phyloP scores from a whole-genome alignment of 2,113 vertebrate genomes.

The Microtus richardsoni region DNA sequence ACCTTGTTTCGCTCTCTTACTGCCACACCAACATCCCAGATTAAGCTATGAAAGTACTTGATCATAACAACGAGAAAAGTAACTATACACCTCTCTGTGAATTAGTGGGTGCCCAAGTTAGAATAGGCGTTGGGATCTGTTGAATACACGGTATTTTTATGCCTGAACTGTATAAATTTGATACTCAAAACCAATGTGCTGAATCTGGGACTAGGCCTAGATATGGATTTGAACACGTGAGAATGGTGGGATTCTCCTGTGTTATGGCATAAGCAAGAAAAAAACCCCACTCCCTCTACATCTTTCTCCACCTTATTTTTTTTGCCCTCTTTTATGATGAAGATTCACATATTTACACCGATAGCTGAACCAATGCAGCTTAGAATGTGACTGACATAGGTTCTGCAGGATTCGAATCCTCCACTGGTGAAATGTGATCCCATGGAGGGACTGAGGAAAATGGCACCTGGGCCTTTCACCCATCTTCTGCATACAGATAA shows the following conservation, averaged over 20 bases:
- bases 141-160: not conserved
- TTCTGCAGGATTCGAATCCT: slow-evolving; percentile 51
- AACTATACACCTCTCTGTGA: too few relatives aligned
- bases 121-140: not conserved
- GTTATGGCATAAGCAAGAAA: not conserved
- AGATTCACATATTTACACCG: slow-evolving; percentile 58
- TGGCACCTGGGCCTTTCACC: not conserved
- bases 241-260: not conserved
- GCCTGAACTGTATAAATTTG: not conserved
- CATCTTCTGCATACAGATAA: not conserved
- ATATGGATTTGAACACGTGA: not conserved
- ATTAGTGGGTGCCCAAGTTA: not conserved
- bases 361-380: slow-evolving; percentile 43
- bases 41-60: not conserved
- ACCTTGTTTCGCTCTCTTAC: not conserved
- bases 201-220: not conserved
- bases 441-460: not conserved
- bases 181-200: not conserved
- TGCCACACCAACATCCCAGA: not conserved
- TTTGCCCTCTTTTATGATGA: not conserved
- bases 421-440: not conserved
- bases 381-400: slow-evolving; percentile 48
- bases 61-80: not conserved
- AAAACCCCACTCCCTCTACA: not conserved
- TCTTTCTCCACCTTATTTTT: slow-evolving; percentile 43